phyloP scores from a whole-genome alignment of 2,888 invertebrate genomes.

The Parascotia fuliginaria region DNA sequence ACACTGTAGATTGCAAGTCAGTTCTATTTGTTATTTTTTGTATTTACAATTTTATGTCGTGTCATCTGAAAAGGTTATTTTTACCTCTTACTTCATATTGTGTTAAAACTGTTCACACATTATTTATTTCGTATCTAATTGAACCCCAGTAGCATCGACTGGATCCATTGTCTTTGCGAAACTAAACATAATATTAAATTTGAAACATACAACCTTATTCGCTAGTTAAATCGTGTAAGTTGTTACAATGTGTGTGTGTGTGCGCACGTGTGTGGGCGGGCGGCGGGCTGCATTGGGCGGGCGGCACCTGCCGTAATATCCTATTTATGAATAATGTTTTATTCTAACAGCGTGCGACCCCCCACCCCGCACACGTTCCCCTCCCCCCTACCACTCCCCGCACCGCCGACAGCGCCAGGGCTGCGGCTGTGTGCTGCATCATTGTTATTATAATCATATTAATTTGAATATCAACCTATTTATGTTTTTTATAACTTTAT shows the following conservation, averaged over 20 bases:
- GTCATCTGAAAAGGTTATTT: too few species aligned
- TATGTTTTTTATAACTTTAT: too few species aligned
- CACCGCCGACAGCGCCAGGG: slow-evolving; percentile 44
- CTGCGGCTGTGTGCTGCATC: slow-evolving; percentile 34
- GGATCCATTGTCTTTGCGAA: background rate
- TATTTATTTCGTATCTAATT: too few species aligned
- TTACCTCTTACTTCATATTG: too few species aligned
- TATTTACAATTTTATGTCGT: too few species aligned
- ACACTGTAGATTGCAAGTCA: too few species aligned
- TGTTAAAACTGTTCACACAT: too few species aligned
- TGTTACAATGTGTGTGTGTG: slow-evolving; percentile 4
- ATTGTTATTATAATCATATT: slow-evolving; percentile 9
- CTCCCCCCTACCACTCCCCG: slow-evolving; percentile 1
- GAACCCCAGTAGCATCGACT: too few species aligned
- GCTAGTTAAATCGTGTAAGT: slow-evolving; percentile 9
- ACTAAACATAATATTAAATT: background rate
- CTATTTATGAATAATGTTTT: slow-evolving; percentile 86
- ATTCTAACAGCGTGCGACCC: slow-evolving; percentile 82
- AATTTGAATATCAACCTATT: slow-evolving; percentile 12
- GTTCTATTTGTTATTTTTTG: too few species aligned
- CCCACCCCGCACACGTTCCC: slow-evolving; percentile 33
- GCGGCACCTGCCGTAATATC: slow-evolving; percentile 72
- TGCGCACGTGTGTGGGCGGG: slow-evolving; percentile 26
- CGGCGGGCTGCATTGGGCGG: slow-evolving; percentile 26
- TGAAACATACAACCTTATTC: slow-evolving; percentile 1